A percentile compares a stretch with the other conserved stretches of the same genome.
phyloP scores from a whole-genome alignment of 2,113 vertebrate species.

The Cochlearius cochlearius region DNA sequence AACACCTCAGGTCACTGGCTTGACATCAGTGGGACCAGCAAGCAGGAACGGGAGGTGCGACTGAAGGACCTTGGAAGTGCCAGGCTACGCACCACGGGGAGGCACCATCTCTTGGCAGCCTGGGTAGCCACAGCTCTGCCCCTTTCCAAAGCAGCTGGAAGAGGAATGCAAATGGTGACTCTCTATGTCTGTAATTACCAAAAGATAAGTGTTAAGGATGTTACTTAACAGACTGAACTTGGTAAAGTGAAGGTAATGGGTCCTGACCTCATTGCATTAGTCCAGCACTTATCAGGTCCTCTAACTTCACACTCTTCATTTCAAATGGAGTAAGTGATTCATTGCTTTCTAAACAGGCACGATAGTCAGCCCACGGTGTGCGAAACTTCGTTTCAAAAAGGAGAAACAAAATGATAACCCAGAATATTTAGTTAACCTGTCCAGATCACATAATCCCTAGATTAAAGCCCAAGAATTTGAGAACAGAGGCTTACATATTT shows the following conservation, averaged over 20 bases:
- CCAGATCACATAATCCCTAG: background rate
- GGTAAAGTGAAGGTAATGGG: background rate
- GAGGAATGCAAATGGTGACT: background rate
- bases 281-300: background rate
- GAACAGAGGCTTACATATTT: background rate
- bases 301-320: background rate
- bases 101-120: background rate
- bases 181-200: background rate
- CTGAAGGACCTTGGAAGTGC: background rate
- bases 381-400: background rate
- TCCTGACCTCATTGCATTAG: background rate
- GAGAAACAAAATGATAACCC: background rate
- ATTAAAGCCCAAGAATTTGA: background rate
- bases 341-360: background rate
- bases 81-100: rapidly evolving
- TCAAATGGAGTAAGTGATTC: background rate
- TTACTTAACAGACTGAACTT: background rate
- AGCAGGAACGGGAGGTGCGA: background rate
- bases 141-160: background rate
- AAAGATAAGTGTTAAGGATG: background rate
- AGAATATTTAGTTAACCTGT: background rate
- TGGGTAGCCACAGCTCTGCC: background rate
- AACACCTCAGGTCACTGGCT: background rate
- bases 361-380: background rate
- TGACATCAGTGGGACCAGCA: background rate